Evolutionary conservation across 2,888 invertebrate genomes (phyloP).

Genomic region (Melanotus villosus): DNA sequence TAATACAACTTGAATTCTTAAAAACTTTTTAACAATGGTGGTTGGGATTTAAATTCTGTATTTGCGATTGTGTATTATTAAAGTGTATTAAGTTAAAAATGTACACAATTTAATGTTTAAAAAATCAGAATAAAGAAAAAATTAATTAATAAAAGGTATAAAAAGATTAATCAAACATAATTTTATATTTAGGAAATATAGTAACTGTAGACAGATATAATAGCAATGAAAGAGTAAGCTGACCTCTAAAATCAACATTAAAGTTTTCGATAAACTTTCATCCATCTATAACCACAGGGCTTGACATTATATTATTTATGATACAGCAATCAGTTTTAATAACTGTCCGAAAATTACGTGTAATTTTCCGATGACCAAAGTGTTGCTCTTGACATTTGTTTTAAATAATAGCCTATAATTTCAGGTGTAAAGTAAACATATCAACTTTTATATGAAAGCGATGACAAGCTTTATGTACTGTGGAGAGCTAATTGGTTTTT

Average conservation of each 20-base stretch:
- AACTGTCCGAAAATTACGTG: constrained; percentile 36
- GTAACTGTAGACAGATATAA: neutral
- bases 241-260: neutral
- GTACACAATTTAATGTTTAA: too few species aligned
- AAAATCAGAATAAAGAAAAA: too few species aligned
- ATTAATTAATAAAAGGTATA: too few species aligned
- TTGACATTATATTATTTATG: constrained; percentile 21
- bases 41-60: too few species aligned
- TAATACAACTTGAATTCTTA: constrained; percentile 3
- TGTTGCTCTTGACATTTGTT: constrained; percentile 48
- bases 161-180: too few species aligned
- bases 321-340: constrained; percentile 35
- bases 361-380: constrained; percentile 48
- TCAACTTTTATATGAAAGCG: constrained; percentile 19
- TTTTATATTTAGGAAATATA: too few species aligned
- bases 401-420: constrained; percentile 53
- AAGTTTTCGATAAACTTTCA: neutral
- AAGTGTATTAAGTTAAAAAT: too few species aligned
- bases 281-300: neutral
- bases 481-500: constrained; percentile 1
- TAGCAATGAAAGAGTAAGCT: neutral
- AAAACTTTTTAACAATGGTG: too few species aligned
- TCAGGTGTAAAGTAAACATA: constrained; percentile 49
- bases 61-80: too few species aligned
- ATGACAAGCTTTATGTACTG: constrained; percentile 13